A percentile compares a stretch with the other conserved stretches of the same genome.
Evolutionary conservation across 2,888 invertebrate genomes (phyloP).

Genomic region (Oxyteleia sp.): DNA sequence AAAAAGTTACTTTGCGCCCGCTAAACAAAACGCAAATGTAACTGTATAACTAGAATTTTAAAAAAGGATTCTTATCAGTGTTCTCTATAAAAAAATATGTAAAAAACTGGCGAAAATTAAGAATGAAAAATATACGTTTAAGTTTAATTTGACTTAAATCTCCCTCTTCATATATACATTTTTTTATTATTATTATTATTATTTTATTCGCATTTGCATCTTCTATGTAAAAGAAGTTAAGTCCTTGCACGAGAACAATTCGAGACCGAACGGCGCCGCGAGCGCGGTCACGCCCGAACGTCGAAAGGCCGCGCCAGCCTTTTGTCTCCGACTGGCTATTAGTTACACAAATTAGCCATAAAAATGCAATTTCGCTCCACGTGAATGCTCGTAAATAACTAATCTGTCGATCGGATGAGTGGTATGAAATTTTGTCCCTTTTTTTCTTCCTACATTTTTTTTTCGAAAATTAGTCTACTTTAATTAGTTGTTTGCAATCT

Average conservation of each 20-base stretch:
- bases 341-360: slow-evolving; percentile 83
- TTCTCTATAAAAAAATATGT: too few relatives aligned
- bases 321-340: slow-evolving; percentile 82
- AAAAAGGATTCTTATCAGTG: too few relatives aligned
- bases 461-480: neutral
- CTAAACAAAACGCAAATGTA: too few relatives aligned
- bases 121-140: too few relatives aligned
- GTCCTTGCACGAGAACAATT: slow-evolving; percentile 62
- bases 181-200: too few relatives aligned
- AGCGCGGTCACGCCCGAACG: slow-evolving; percentile 62
- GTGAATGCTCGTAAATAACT: slow-evolving; percentile 61
- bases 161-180: too few relatives aligned
- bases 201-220: slow-evolving; percentile 51
- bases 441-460: neutral
- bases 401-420: slow-evolving; percentile 27
- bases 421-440: neutral
- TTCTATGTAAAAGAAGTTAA: slow-evolving; percentile 49
- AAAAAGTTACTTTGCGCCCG: too few relatives aligned
- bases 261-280: slow-evolving; percentile 74
- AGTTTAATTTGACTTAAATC: too few relatives aligned
- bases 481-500: neutral
- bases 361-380: slow-evolving; percentile 76
- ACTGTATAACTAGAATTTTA: too few relatives aligned
- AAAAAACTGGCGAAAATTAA: too few relatives aligned
- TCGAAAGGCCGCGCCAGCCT: slow-evolving; percentile 68